Evolutionary conservation across 2,113 vertebrate genomes (phyloP).

Genomic region (Ceratotherium simum): DNA sequence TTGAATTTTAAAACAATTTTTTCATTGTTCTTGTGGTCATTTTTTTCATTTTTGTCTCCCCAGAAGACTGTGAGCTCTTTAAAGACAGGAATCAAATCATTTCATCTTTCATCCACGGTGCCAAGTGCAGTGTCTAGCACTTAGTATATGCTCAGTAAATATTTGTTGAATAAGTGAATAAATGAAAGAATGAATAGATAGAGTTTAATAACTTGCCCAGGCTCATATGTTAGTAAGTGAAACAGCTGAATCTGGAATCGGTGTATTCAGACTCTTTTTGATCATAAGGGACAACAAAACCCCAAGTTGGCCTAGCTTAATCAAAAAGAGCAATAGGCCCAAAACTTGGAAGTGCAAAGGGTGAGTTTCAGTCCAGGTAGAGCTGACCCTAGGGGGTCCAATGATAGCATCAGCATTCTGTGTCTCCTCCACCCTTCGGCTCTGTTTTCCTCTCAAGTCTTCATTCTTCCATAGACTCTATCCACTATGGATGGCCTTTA

Average conservation of each 20-base stretch:
- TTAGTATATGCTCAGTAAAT: not conserved
- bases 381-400: not conserved
- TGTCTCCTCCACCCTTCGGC: not conserved
- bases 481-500: not conserved
- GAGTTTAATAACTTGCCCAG: not conserved
- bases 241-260: slow-evolving; percentile 19
- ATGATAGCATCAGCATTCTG: not conserved
- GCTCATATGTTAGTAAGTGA: not conserved
- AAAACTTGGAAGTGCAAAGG: not conserved
- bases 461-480: not conserved
- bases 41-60: slow-evolving; percentile 17
- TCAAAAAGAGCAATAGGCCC: not conserved
- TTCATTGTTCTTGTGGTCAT: slow-evolving; percentile 21
- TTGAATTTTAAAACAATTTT: slow-evolving; percentile 59
- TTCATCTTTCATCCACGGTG: not conserved
- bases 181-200: not conserved
- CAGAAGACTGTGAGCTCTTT: not conserved
- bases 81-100: not conserved
- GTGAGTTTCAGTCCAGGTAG: not conserved
- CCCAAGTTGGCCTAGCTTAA: not conserved
- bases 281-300: not conserved
- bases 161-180: not conserved
- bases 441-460: not conserved
- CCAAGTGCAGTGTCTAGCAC: not conserved
- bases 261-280: not conserved